phyloP scores from a whole-genome alignment of 2,797 vertebrate species.

The Pogonophryne albipinna region DNA sequence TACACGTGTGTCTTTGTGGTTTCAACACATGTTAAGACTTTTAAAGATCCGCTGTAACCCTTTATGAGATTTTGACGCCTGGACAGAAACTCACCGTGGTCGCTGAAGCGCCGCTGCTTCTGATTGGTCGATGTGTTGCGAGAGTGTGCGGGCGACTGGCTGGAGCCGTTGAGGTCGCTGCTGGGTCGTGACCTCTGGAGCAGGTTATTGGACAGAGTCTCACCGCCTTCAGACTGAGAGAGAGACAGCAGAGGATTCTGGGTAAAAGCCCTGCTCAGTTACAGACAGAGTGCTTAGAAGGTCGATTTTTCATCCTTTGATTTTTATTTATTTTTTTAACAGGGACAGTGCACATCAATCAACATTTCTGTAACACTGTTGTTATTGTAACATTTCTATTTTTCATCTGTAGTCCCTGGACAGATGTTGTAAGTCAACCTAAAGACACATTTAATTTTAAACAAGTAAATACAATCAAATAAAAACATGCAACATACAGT shows the following conservation, averaged over 20 bases:
- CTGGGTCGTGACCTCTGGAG: conserved; percentile 91
- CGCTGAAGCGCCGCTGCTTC: conserved; percentile 82
- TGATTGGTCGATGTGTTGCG: conserved; percentile 89
- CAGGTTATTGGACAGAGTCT: conserved; percentile 88
- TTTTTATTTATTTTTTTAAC: too few relatives aligned
- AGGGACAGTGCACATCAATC: too few relatives aligned
- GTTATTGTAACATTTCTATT: too few relatives aligned
- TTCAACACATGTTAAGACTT: too few relatives aligned
- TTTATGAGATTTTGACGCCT: background rate
- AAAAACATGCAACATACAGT: too few relatives aligned
- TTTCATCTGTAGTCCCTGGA: too few relatives aligned
- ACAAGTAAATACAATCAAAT: too few relatives aligned
- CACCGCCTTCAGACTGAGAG: conserved; percentile 89
- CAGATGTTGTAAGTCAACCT: too few relatives aligned
- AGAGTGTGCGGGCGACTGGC: conserved; percentile 91
- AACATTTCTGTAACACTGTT: too few relatives aligned
- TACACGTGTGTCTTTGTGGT: too few relatives aligned
- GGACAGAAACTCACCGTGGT: conserved; percentile 74
- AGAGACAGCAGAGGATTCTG: conserved; percentile 17
- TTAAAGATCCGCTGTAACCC: background rate
- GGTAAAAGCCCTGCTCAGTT: background rate
- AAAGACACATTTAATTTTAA: too few relatives aligned
- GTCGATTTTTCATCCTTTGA: fast-evolving
- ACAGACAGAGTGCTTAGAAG: background rate
- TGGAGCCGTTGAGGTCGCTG: conserved; percentile 92